A percentile compares a stretch with the other conserved stretches of the same genome.
Conservation (phyloP, 2,797 vertebrate genomes). For the Labroides dimidiatus region DNA sequence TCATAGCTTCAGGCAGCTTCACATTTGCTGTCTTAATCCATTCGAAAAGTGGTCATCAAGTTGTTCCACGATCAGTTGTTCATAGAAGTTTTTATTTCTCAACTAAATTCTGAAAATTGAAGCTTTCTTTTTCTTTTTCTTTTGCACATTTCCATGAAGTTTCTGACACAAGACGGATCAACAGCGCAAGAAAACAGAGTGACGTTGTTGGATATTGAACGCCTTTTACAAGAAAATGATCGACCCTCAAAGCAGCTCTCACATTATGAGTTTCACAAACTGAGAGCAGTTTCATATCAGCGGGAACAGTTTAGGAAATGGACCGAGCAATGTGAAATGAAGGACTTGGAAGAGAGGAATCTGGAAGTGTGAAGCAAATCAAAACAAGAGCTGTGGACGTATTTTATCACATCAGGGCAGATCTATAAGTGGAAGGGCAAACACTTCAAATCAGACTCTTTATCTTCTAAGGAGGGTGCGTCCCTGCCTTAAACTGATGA, state of each 20-base stretch:
- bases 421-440: not conserved
- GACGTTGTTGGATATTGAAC: slow-evolving; percentile 29
- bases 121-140: too few relatives aligned
- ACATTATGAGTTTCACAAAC: slow-evolving; percentile 28
- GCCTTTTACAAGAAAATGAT: slow-evolving; percentile 9
- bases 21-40: rapidly evolving
- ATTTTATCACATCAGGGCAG: not conserved
- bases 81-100: not conserved
- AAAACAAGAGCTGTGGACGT: slow-evolving; percentile 2
- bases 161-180: not conserved
- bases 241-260: slow-evolving; percentile 20
- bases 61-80: not conserved
- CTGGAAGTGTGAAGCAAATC: not conserved
- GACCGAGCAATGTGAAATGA: slow-evolving; percentile 2
- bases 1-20: not conserved
- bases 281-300: slow-evolving; percentile 32
- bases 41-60: not conserved
- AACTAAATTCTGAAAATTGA: too few relatives aligned
- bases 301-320: slow-evolving; percentile 1
- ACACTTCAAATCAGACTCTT: slow-evolving; percentile 15
- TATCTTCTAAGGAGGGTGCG: slow-evolving; percentile 6
- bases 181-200: slow-evolving; percentile 8
- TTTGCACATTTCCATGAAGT: not conserved
- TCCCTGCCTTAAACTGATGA: slow-evolving; percentile 15
- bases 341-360: slow-evolving; percentile 8